Conservation (phyloP, 2,797 vertebrate genomes). For the Enteromius afrohamiltoni region DNA sequence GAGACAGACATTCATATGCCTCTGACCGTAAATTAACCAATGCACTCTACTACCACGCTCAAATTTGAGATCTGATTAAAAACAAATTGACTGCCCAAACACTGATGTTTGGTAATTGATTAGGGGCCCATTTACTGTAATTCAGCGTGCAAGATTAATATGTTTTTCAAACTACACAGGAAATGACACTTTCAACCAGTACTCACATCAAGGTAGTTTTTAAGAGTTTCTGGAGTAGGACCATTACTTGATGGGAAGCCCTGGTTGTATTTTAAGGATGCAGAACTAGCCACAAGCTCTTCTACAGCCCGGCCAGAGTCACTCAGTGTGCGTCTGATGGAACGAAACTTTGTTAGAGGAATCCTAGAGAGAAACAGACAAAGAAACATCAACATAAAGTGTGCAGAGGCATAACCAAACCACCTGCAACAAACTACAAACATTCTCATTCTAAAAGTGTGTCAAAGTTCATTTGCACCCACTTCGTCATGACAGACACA, state of each 20-base stretch:
- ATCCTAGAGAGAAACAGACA: constrained; percentile 76
- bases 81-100: constrained; percentile 38
- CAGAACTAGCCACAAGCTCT: constrained; percentile 73
- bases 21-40: background rate
- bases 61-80: background rate
- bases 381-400: background rate
- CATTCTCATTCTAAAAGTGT: background rate
- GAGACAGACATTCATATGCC: background rate
- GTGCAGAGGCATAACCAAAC: background rate
- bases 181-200: background rate
- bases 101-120: constrained; percentile 55
- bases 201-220: constrained; percentile 96
- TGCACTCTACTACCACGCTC: background rate
- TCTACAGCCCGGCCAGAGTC: constrained; percentile 78
- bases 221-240: constrained; percentile 89
- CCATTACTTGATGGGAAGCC: constrained; percentile 69
- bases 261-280: constrained; percentile 82
- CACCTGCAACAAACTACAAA: background rate
- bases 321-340: constrained; percentile 83
- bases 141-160: constrained; percentile 28
- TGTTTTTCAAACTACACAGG: background rate
- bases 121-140: constrained; percentile 21
- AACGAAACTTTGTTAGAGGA: constrained; percentile 89
- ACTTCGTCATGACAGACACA: background rate
- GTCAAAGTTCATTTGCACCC: background rate